phyloP scores from a whole-genome alignment of 2,113 vertebrate genomes.

The Tinamus guttatus region DNA sequence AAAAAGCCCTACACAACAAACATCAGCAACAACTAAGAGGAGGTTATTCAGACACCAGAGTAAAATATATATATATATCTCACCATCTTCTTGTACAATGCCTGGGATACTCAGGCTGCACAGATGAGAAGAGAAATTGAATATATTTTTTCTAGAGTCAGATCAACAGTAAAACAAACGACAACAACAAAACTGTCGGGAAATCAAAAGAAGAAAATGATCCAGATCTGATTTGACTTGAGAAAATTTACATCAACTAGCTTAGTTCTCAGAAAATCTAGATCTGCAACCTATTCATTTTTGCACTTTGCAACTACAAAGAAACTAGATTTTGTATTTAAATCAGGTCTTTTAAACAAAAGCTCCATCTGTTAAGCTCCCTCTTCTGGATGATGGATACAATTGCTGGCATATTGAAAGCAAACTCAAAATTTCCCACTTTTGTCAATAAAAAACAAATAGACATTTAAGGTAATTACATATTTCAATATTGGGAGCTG shows the following conservation, averaged over 20 bases:
- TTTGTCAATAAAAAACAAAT: neutral
- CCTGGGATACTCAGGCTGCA: neutral
- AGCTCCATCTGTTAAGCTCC: neutral
- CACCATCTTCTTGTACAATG: neutral
- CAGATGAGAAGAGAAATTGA: neutral
- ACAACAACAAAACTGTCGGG: neutral
- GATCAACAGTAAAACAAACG: neutral
- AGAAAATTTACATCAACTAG: neutral
- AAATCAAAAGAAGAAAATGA: neutral
- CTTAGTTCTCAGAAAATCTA: neutral
- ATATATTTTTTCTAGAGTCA: neutral
- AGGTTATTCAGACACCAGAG: neutral
- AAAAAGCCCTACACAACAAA: neutral
- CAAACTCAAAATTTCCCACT: neutral
- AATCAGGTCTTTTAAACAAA: neutral
- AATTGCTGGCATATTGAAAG: neutral
- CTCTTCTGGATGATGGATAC: slow-evolving; percentile 58
- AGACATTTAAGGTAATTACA: neutral
- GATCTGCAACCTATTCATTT: neutral
- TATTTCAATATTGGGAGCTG: too few species aligned
- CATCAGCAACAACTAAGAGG: neutral
- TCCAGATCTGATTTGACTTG: neutral
- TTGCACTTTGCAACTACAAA: neutral
- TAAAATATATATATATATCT: neutral
- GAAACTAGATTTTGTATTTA: neutral